A percentile compares a stretch with the other conserved stretches of the same genome.
phyloP scores from a whole-genome alignment of 1,140 invertebrate species.

The Neelides sp. region DNA sequence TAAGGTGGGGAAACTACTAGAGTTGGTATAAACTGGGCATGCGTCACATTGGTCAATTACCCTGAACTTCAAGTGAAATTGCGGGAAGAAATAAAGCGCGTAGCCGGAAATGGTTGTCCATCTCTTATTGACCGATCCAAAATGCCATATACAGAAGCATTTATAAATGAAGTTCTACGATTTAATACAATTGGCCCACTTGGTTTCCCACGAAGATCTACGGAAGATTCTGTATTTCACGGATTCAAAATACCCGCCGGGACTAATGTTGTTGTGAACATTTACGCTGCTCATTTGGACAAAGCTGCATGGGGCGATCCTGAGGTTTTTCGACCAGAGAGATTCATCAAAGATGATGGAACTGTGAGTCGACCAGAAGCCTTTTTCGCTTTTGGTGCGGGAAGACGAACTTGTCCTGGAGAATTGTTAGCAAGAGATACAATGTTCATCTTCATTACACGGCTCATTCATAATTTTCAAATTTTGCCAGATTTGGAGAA shows the following conservation, averaged over 20 bases:
- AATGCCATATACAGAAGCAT: constrained; percentile 41
- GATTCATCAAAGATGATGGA: constrained; percentile 20
- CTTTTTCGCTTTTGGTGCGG: background rate
- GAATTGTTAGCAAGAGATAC: background rate
- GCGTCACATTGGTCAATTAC: too few relatives aligned
- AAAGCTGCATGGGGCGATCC: constrained; percentile 32
- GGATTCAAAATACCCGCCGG: constrained; percentile 36
- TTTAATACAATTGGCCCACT: constrained; percentile 40
- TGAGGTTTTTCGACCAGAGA: constrained; percentile 33
- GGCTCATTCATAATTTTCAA: too few relatives aligned
- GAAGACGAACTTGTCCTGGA: background rate
- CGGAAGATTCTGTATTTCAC: constrained; percentile 34
- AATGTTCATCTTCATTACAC: background rate
- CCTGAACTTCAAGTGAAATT: too few relatives aligned
- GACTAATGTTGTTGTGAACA: background rate
- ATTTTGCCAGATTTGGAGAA: too few relatives aligned
- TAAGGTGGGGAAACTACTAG: too few relatives aligned
- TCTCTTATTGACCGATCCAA: too few relatives aligned
- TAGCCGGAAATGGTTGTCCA: too few relatives aligned
- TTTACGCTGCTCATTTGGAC: constrained; percentile 33
- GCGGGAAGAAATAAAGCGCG: too few relatives aligned
- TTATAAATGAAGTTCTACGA: constrained; percentile 39
- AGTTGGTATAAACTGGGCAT: too few relatives aligned
- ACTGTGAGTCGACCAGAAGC: constrained; percentile 8
- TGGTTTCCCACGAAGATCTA: constrained; percentile 37